phyloP scores from a whole-genome alignment of 2,888 invertebrate species.

The Prosopocoilus inquinatus region DNA sequence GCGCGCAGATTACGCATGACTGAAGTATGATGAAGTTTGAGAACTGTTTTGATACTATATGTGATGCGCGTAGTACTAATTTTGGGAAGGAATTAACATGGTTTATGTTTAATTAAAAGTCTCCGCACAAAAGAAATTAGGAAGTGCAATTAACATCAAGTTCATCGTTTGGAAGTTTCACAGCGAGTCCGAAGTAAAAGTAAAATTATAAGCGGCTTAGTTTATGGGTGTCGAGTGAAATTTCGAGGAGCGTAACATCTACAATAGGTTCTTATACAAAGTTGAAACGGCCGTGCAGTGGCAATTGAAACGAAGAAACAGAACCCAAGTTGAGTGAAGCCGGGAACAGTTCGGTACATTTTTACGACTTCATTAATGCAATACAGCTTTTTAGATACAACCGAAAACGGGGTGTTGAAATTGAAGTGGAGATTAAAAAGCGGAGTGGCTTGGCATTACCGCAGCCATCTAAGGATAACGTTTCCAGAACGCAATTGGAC shows the following conservation, averaged over 20 bases:
- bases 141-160: conserved; percentile 20
- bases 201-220: conserved; percentile 19
- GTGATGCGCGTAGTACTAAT: background rate
- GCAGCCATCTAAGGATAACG: conserved; percentile 28
- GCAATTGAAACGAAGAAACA: too few species aligned
- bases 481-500: conserved; percentile 45
- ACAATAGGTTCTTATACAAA: too few species aligned
- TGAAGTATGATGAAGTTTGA: too few species aligned
- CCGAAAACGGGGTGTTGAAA: conserved; percentile 51
- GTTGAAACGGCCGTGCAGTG: too few species aligned
- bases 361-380: conserved; percentile 51
- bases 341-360: conserved; percentile 34
- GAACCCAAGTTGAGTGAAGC: background rate
- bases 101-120: conserved; percentile 20
- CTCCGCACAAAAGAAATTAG: conserved; percentile 15
- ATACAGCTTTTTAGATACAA: conserved; percentile 44
- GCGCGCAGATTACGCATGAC: background rate
- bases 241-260: conserved; percentile 8
- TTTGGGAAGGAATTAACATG: conserved; percentile 10
- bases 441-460: conserved; percentile 37
- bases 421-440: conserved; percentile 51
- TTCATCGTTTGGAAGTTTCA: conserved; percentile 1
- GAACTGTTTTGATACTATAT: background rate
- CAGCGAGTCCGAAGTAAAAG: conserved; percentile 4
- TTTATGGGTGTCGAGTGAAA: conserved; percentile 15